A percentile compares a stretch with the other conserved stretches of the same genome.
phyloP scores from a whole-genome alignment of 2,797 vertebrate genomes.

The Gallirallus australis region DNA sequence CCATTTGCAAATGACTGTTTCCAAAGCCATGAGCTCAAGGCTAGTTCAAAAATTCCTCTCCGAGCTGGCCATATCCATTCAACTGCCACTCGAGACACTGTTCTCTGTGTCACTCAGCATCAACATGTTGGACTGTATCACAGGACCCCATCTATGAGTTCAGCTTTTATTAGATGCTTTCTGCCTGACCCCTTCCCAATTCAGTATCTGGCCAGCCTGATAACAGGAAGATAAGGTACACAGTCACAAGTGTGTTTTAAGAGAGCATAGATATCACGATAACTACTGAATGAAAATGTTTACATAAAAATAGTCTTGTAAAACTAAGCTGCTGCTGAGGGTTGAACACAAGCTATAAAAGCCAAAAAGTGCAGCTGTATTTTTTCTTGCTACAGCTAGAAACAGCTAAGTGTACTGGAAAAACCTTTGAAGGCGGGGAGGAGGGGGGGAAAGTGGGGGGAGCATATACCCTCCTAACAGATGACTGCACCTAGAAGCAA shows the following conservation, averaged over 20 bases:
- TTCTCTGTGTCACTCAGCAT: neutral
- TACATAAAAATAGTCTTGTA: constrained; percentile 63
- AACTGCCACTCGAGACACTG: neutral
- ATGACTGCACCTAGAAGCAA: constrained; percentile 42
- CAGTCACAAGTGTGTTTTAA: constrained; percentile 23
- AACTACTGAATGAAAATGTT: constrained; percentile 69
- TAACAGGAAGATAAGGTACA: constrained; percentile 10
- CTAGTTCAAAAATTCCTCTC: neutral
- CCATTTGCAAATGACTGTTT: neutral
- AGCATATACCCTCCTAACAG: neutral
- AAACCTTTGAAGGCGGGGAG: constrained; percentile 8
- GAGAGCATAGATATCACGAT: neutral
- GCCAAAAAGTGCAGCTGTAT: constrained; percentile 72
- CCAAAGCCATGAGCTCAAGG: neutral
- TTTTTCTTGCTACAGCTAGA: constrained; percentile 75
- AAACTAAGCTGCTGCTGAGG: constrained; percentile 55
- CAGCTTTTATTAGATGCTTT: neutral
- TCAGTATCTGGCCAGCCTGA: constrained; percentile 7
- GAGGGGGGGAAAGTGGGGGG: no score
- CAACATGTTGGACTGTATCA: neutral
- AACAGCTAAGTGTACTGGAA: constrained; percentile 64
- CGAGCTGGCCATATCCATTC: neutral
- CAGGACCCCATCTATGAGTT: neutral
- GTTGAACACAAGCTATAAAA: constrained; percentile 13
- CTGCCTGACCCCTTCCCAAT: neutral